Percentiles rank a stretch among this genome's conserved stretches.
phyloP scores from a whole-genome alignment of 1,140 invertebrate genomes.

The Pogonomyrmex barbatus region DNA sequence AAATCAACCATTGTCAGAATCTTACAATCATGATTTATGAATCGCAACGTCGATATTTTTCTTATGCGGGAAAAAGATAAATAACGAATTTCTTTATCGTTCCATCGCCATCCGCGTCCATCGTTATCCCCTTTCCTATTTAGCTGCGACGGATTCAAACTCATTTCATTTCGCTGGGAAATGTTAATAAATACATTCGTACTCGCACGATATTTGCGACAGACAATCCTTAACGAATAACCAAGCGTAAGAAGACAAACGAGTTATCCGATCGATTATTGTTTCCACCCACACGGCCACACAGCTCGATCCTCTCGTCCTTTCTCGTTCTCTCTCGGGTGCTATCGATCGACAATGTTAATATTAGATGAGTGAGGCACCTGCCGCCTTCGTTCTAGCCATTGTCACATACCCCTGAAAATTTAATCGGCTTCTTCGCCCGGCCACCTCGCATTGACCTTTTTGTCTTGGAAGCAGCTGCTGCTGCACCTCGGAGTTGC shows the following conservation, averaged over 20 bases:
- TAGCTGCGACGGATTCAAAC: slow-evolving; percentile 64
- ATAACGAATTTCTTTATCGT: slow-evolving; percentile 65
- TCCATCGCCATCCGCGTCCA: slow-evolving; percentile 56
- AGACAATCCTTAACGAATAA: slow-evolving; percentile 76
- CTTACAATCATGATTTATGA: not conserved
- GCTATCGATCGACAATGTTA: slow-evolving; percentile 75
- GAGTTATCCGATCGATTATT: slow-evolving; percentile 77
- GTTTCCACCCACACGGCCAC: slow-evolving; percentile 70
- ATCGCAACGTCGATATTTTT: slow-evolving; percentile 6
- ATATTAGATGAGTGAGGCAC: slow-evolving; percentile 75
- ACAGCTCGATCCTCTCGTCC: slow-evolving; percentile 48
- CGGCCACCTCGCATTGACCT: slow-evolving; percentile 67
- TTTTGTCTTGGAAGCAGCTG: slow-evolving; percentile 65
- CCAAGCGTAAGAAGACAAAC: slow-evolving; percentile 74
- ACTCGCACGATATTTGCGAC: slow-evolving; percentile 75
- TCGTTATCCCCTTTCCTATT: slow-evolving; percentile 72
- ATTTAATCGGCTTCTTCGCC: slow-evolving; percentile 74
- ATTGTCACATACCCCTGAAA: slow-evolving; percentile 75
- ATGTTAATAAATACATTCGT: slow-evolving; percentile 74
- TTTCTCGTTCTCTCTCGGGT: slow-evolving; percentile 40
- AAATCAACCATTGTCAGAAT: not conserved
- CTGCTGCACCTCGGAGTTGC: slow-evolving; percentile 1
- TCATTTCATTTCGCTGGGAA: slow-evolving; percentile 72
- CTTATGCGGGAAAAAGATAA: slow-evolving; percentile 52
- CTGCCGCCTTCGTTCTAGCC: slow-evolving; percentile 74